Percentiles rank a stretch among this genome's conserved stretches.
Conservation (phyloP, 2,113 vertebrate species). For the Percina caprodes region DNA sequence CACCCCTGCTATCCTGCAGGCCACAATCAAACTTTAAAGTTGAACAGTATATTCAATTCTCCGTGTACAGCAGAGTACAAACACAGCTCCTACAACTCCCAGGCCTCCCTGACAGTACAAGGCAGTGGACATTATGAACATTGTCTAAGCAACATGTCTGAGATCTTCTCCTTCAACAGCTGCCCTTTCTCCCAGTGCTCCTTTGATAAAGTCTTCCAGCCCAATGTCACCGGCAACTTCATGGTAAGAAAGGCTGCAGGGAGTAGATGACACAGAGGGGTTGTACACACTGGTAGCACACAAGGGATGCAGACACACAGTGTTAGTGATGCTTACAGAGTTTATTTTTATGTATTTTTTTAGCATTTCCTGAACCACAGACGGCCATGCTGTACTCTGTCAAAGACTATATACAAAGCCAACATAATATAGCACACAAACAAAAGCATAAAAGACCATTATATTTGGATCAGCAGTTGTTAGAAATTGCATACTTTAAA, state of each 20-base stretch:
- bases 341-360: neutral
- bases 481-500: neutral
- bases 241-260: conserved; percentile 70
- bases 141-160: conserved; percentile 76
- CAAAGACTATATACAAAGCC: neutral
- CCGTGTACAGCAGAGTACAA: conserved; percentile 75
- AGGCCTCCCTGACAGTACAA: conserved; percentile 48
- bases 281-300: neutral
- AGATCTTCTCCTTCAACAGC: conserved; percentile 77
- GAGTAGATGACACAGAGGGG: neutral
- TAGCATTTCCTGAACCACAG: neutral
- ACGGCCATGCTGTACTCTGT: neutral
- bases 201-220: conserved; percentile 83
- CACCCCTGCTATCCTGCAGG: conserved; percentile 82
- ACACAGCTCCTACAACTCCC: conserved; percentile 61
- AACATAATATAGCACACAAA: neutral
- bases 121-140: conserved; percentile 79
- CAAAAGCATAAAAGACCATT: neutral
- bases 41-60: conserved; percentile 75
- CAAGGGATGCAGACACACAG: neutral
- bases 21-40: conserved; percentile 37
- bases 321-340: neutral
- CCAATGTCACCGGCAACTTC: conserved; percentile 78
- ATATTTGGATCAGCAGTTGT: neutral
- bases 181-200: conserved; percentile 83